Evolutionary conservation across 2,797 vertebrate genomes (phyloP), one percentile per base, ranked within the genome.

Genomic region (Acipenser transmontanus): DNA sequence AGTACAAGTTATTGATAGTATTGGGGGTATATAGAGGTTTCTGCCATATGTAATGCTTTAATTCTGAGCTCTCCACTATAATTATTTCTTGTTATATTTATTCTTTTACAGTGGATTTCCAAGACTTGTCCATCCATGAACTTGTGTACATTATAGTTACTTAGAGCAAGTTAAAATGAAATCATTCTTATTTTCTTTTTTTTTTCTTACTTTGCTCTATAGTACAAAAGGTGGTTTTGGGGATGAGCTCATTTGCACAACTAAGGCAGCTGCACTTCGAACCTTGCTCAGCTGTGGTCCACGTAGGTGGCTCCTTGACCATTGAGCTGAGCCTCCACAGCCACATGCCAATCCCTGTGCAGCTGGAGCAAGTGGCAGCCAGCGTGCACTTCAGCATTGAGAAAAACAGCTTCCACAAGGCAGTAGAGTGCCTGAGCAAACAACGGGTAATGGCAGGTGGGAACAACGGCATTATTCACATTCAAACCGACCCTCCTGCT

Each of bases 351-450:
- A 69, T 94, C 11, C 79, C 94, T 0, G 85, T 99, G 56, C 82
- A 6, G 0, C 75, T 97, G 74, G 91, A 98, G 79, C 93, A 96
- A 68, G 80, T 98, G 3, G 79, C 87, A 5, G 83, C 91, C 69
- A 92, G 84, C 2, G 84, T 97, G 54, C 94, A 98, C 85, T 94
- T 97, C 72, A 92, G 89, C 74, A 60, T 92, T 2, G 94, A 95
- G 80, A 94, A 84, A 68, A 88, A 76, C 82, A 89, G 73, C 74
- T 86, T 81, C 73, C 84, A 80, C 68, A 86, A 89, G 88, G 90
- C 87, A 47, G 82, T 82, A 0, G 85, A 70, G 79, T 90, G 84
- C 88, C 84, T 88, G 14, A 87, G 87, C 10, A 90, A 85, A 70
- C 88, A 88, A 77, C 86, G 86, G 71, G 77, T 73, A 34, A 34